These are phyloP conservation scores for Spheniscus mendiculus DNA, from an alignment of 2,113 vertebrate genomes.

Conservation along the genomic window DNA sequence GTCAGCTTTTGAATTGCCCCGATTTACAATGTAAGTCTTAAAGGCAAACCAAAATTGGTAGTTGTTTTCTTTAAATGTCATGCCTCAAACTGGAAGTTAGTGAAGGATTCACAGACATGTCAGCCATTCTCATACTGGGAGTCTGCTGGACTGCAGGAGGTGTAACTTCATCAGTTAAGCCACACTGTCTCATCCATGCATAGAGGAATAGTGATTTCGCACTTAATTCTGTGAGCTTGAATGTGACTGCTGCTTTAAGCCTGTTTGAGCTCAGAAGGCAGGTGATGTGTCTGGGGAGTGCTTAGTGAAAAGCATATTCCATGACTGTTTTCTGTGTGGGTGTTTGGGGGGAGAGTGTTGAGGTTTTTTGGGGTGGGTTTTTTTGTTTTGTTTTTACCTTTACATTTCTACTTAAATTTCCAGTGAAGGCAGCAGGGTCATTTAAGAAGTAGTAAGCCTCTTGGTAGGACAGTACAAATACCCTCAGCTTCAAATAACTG, in stretches of 20 bases:
- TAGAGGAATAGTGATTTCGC: background rate
- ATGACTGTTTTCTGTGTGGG: background rate
- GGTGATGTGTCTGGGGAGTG: background rate
- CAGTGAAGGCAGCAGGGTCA: background rate
- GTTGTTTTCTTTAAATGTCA: background rate
- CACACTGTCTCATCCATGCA: background rate
- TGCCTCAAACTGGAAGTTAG: background rate
- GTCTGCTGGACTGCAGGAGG: background rate
- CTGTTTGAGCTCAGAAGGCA: background rate
- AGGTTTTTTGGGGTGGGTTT: background rate
- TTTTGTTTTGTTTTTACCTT: background rate
- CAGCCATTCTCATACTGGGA: background rate
- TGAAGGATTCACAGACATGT: fast-evolving
- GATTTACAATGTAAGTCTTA: background rate
- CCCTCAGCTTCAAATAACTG: background rate
- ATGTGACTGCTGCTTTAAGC: background rate
- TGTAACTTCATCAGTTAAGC: background rate
- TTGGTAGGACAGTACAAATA: background rate
- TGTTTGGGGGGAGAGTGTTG: background rate
- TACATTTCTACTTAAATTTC: background rate
- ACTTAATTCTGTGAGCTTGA: background rate
- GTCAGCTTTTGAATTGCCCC: background rate
- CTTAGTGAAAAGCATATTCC: background rate
- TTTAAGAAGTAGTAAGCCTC: background rate
- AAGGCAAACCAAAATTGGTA: background rate